Percentiles rank a stretch among this genome's conserved stretches.
These are phyloP conservation scores for Sinonovacula constricta DNA, from an alignment of 1,140 invertebrate species.

Conservation along the genomic window DNA sequence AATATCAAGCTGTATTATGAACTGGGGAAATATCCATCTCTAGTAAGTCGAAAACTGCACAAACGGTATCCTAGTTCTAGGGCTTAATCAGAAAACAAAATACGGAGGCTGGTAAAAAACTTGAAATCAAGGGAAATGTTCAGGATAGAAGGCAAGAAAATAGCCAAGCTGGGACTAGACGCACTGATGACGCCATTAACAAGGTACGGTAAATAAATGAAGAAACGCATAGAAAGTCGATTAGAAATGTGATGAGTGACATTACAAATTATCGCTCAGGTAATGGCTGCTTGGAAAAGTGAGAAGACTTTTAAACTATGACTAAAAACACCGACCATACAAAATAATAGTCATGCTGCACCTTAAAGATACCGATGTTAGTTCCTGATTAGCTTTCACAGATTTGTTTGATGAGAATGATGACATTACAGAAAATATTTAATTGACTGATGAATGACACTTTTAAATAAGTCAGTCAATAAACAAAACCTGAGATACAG, in stretches of 20 bases:
- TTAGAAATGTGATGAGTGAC: not conserved
- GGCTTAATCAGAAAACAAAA: not conserved
- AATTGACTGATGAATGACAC: not conserved
- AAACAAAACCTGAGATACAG: not conserved
- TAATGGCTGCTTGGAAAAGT: not conserved
- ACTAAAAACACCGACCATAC: not conserved
- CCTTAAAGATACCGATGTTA: not conserved
- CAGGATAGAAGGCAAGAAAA: not conserved
- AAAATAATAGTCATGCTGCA: not conserved
- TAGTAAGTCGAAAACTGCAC: not conserved
- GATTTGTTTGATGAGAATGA: not conserved
- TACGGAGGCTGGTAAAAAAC: not conserved
- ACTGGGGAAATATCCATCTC: not conserved
- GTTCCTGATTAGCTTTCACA: not conserved
- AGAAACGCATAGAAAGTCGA: too few relatives aligned
- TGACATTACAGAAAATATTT: not conserved
- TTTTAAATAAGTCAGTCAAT: not conserved
- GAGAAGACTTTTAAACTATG: not conserved
- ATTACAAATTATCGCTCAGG: not conserved
- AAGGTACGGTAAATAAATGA: not conserved
- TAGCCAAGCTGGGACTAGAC: not conserved
- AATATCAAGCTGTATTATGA: not conserved
- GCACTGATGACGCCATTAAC: not conserved
- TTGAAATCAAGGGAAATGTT: not conserved
- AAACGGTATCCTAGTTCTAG: not conserved